These are phyloP conservation scores for Oriolus oriolus DNA, from an alignment of 2,113 vertebrate genomes.

Conservation along the genomic window DNA sequence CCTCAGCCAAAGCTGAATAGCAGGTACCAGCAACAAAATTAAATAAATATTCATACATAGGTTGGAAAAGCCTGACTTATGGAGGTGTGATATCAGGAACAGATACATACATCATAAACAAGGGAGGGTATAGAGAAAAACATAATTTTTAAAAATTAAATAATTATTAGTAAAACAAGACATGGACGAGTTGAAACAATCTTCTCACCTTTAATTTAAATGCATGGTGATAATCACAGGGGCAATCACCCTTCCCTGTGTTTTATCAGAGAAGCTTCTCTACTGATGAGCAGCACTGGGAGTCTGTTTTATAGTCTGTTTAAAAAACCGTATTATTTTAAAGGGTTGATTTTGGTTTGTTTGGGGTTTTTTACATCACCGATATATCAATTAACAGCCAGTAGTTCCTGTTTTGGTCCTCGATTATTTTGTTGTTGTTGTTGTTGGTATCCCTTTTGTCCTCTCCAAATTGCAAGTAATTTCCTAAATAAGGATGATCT, in stretches of 20 bases:
- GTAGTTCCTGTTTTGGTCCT: neutral
- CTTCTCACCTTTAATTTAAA: neutral
- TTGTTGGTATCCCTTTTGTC: neutral
- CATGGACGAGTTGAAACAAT: neutral
- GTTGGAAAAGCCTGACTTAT: neutral
- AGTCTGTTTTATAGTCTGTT: neutral
- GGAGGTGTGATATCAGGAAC: neutral
- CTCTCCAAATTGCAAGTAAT: slow-evolving; percentile 7
- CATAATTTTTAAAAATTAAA: neutral
- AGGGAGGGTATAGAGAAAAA: neutral
- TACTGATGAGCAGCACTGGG: neutral
- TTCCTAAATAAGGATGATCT: slow-evolving; percentile 39
- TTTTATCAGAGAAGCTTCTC: neutral
- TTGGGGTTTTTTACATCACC: neutral
- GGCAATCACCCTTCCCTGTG: neutral
- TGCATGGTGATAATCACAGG: neutral
- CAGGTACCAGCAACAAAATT: neutral
- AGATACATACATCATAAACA: neutral
- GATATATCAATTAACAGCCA: neutral
- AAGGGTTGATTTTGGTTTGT: neutral
- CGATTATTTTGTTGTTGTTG: neutral
- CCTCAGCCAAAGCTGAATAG: neutral
- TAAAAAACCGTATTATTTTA: neutral
- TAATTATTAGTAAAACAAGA: neutral
- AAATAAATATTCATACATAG: neutral